Base-by-base conservation (phyloP, 2,113 vertebrate species). In the Tamias sibiricus region DNA sequence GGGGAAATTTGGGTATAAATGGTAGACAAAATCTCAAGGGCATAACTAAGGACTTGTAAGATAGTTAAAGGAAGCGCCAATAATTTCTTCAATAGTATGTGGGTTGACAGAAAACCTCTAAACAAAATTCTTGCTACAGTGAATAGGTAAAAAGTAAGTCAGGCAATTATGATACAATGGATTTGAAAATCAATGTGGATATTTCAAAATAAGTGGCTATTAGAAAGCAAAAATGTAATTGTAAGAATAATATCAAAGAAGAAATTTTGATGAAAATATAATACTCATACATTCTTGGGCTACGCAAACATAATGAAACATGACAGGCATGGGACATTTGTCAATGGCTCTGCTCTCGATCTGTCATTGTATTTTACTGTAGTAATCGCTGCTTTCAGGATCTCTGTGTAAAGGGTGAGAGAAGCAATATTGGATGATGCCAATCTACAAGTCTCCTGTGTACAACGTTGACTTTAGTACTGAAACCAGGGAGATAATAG, bases 131-230 rank as follows among this genome's bases (percentile, higher is more conserved):
- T 92, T 82, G 30, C 89, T 85, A 64, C 32, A 96, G 35, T 52
- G 42, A 96, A 88, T 64, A 71, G 7, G 17, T 64, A 42, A 84
- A 90, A 94, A 54, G 5, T 22, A 75, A 90, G 37, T 74, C 44
- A 54, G 37, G 44, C 22, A 82, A 80, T 66, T 86, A 83, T 52
- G 10, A 86, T 44, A 86, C 37, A 79, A 75, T 75, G 35, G 52
- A 81, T 91, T 83, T 92, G 37, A 94, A 95, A 97, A 93, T 87
- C 89, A 96, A 26, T 79, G 8, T 84, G n/a, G 26, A 32, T 80
- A 75, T 93, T 89, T 96, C 64, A 86, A 89, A 88, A 28, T 90
- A 87, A 94, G 79, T 93, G 69, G 42, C 77, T 89, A n/a, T 80
- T 94, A 59, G 64, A 91, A 92, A 96, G 74, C 35, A 90, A 88